Base-by-base conservation (phyloP, 2,888 invertebrate species). In the Caenorhabditis drosophilae region DNA sequence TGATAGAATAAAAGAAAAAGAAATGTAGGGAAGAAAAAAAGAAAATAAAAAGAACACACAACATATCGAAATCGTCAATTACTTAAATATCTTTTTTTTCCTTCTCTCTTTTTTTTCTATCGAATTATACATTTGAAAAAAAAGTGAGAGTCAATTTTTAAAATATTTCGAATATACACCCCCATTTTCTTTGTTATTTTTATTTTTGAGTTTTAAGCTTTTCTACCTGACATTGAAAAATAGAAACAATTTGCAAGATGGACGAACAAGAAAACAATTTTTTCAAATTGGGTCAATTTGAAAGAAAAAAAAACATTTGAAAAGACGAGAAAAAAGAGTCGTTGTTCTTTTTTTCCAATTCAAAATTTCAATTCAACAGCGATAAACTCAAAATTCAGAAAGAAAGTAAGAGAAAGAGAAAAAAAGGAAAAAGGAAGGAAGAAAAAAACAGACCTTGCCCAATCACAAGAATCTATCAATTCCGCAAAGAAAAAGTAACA, bases 401-500 rank as follows among this genome's bases (percentile, higher is more conserved):
- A n/a, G n/a, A n/a, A n/a, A n/a, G 40, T 20, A n/a, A 18, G 11
- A 40, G 15, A 18, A 18, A 40, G 18, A 18, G 20, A 16, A 36
- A 11, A 18, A 40, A 40, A 40, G 4, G 20, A 9, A 18, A 20
- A 16, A 36, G 36, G 36, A 36, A 40, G n/a, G 20, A 40, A 40
- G 7, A 18, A 20, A 9, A 4, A 36, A 15, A 18, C 7, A 40
- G 20, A n/a, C n/a, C n/a, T n/a, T n/a, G n/a, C 18, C 40, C 18
- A 40, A 22, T 40, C 18, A 40, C 18, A 40, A 40, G 20, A 18
- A 40, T 22, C 20, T 40, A 40, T 40, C 20, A 16, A 36, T n/a
- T 36, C 15, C 36, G 9, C 7, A 3, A 40, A 15, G 20, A 40
- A 40, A 15, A 12, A 18, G 38, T 44, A 52, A 60, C 54, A 44